A percentile compares a stretch with the other conserved stretches of the same genome.
These are phyloP conservation scores for Trachelus iudaicus DNA, from an alignment of 2,888 invertebrate genomes.

Conservation along the genomic window DNA sequence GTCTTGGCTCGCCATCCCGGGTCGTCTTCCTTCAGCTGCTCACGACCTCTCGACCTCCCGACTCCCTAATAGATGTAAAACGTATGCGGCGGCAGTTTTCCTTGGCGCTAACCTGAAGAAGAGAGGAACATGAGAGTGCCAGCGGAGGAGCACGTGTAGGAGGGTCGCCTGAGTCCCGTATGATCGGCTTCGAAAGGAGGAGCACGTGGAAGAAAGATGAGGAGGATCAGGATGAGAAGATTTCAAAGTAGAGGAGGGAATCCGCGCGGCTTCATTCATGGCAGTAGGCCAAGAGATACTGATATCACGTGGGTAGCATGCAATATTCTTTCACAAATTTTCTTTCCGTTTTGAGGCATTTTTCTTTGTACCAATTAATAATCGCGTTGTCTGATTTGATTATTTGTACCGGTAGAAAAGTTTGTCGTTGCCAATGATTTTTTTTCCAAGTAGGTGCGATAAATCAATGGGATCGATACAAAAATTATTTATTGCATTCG, in stretches of 20 bases:
- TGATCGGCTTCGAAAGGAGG: background rate
- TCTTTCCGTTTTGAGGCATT: background rate
- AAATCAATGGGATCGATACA: too few species aligned
- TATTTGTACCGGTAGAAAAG: background rate
- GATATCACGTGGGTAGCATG: background rate
- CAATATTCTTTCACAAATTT: background rate
- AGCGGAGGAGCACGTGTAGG: background rate
- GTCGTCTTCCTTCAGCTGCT: background rate
- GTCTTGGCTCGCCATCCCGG: background rate
- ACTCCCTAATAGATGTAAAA: constrained; percentile 30
- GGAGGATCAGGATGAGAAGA: background rate
- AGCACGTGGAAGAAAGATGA: background rate
- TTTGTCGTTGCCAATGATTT: too few species aligned
- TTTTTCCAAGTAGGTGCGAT: too few species aligned
- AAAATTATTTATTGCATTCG: too few species aligned
- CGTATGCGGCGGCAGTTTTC: constrained; percentile 21
- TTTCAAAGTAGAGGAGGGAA: background rate
- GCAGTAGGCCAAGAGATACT: background rate
- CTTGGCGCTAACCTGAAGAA: background rate
- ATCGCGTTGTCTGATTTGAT: background rate
- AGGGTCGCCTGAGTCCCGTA: background rate
- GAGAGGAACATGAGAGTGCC: background rate
- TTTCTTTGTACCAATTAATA: background rate
- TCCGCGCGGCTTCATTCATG: background rate
- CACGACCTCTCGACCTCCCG: background rate